Evolutionary conservation across 1,140 invertebrate genomes (phyloP).

Genomic region (Musca vetustissima): DNA sequence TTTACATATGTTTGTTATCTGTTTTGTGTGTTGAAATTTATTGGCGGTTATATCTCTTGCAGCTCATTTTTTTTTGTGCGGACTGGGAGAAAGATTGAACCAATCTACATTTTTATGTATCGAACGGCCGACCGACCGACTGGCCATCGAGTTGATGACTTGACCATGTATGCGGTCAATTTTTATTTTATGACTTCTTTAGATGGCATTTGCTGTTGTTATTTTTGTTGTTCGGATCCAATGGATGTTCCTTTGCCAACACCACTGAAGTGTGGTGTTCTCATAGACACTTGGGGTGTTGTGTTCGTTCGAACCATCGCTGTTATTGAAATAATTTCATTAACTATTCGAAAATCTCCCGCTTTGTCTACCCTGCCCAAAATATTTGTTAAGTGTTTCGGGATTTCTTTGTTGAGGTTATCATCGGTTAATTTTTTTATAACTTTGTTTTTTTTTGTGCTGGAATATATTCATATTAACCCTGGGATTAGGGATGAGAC

Average conservation of each 20-base stretch:
- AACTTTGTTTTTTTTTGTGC: too few relatives aligned
- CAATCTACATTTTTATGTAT: conserved; percentile 3
- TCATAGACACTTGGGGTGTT: conserved; percentile 54
- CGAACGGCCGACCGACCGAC: not conserved
- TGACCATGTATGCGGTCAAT: conserved; percentile 15
- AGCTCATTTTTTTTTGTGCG: conserved; percentile 32
- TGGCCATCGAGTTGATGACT: not conserved
- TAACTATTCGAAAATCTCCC: conserved; percentile 2
- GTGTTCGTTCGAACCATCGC: conserved; percentile 27
- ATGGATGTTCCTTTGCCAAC: not conserved
- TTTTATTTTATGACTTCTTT: conserved; percentile 15
- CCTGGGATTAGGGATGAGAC: too few relatives aligned
- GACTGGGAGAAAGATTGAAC: not conserved
- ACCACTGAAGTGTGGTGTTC: conserved; percentile 41
- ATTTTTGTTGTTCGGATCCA: not conserved
- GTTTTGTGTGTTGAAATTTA: conserved; percentile 45
- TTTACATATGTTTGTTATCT: conserved; percentile 32
- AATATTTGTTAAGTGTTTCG: not conserved
- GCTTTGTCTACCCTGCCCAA: not conserved
- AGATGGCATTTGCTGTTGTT: not conserved
- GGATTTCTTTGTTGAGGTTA: too few relatives aligned
- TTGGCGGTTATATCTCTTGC: conserved; percentile 52
- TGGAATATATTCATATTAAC: too few relatives aligned
- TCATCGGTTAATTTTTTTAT: too few relatives aligned
- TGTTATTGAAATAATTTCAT: conserved; percentile 47